A percentile compares a stretch with the other conserved stretches of the same genome.
phyloP scores from a whole-genome alignment of 1,140 invertebrate genomes.

The Epicauta chinensis region DNA sequence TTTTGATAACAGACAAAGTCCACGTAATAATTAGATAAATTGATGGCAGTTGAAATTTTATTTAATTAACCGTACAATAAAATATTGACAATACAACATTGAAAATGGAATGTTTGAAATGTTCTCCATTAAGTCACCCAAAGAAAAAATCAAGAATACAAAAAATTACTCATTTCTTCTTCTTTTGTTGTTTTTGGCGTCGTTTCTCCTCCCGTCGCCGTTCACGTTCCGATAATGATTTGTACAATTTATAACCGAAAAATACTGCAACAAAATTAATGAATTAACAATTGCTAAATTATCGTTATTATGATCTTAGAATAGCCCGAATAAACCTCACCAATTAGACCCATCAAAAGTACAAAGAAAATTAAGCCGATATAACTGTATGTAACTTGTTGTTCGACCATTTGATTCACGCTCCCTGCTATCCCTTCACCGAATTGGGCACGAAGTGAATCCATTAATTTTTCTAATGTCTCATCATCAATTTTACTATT shows the following conservation, averaged over 20 bases:
- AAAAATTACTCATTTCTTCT: constrained; percentile 47
- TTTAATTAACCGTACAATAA: no score
- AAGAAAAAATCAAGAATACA: background rate
- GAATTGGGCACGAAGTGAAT: no score
- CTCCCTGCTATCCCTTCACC: no score
- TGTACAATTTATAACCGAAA: constrained; percentile 76
- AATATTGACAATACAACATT: background rate
- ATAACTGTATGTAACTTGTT: no score
- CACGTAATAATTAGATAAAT: no score
- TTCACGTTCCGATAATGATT: constrained; percentile 66
- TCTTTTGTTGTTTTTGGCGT: constrained; percentile 57
- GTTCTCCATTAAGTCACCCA: background rate
- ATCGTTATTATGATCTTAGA: no score
- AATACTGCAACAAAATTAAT: constrained; percentile 59
- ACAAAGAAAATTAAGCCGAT: no score
- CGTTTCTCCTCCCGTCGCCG: constrained; percentile 64
- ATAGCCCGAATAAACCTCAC: background rate
- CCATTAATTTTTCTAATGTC: no score
- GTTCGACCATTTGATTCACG: no score
- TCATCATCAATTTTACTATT: background rate
- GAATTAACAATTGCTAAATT: constrained; percentile 1
- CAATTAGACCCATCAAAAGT: no score
- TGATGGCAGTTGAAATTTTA: no score
- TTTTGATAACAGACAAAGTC: no score
- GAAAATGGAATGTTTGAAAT: background rate